Conservation (phyloP, 1,140 invertebrate species). For the Tetramorium alpestre region DNA sequence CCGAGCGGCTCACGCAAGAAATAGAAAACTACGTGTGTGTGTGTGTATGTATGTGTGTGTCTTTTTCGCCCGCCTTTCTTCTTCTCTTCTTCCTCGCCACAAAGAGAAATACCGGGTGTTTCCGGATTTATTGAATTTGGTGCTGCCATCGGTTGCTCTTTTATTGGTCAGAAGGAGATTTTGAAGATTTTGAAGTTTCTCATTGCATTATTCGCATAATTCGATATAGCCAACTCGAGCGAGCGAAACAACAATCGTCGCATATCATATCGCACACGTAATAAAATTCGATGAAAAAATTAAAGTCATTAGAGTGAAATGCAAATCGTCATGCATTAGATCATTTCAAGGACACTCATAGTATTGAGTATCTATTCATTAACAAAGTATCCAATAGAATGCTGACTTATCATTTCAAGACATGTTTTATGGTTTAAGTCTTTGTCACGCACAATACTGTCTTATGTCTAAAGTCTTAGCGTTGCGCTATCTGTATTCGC, state of each 20-base stretch:
- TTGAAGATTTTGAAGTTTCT: neutral
- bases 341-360: neutral
- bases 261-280: neutral
- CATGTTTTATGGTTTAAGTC: no score
- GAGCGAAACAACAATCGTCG: neutral
- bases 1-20: constrained; percentile 69
- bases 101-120: neutral
- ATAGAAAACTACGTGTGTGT: constrained; percentile 61
- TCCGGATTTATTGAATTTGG: neutral
- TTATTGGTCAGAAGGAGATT: neutral
- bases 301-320: neutral
- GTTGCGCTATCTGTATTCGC: no score
- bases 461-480: no score
- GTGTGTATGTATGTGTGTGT: constrained; percentile 26
- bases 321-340: neutral
- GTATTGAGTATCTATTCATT: neutral
- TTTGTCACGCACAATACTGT: no score
- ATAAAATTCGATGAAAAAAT: neutral
- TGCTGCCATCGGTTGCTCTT: neutral
- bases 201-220: neutral
- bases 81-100: neutral
- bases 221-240: neutral
- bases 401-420: no score
- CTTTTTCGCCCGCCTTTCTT: neutral
- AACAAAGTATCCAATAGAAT: neutral